A percentile compares a stretch with the other conserved stretches of the same genome.
These are phyloP conservation scores for Lissonota sp. DNA, from an alignment of 2,888 invertebrate genomes.

Conservation along the genomic window DNA sequence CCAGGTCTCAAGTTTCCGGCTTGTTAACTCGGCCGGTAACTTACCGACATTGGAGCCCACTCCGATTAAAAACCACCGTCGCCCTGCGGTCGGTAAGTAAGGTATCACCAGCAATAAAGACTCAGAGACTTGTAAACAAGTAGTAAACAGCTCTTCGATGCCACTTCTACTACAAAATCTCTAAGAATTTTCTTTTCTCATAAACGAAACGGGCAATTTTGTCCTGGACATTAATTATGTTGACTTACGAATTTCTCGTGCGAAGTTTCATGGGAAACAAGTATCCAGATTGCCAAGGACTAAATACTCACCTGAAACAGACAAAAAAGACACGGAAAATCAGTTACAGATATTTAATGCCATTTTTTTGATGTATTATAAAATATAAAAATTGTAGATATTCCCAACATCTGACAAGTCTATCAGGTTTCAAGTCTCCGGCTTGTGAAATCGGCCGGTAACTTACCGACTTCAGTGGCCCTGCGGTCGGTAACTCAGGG, in stretches of 20 bases:
- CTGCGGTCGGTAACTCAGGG: not conserved
- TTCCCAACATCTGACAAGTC: too few relatives aligned
- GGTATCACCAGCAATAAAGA: not conserved
- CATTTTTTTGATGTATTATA: not conserved
- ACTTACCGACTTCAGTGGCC: not conserved
- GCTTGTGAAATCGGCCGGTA: too few relatives aligned
- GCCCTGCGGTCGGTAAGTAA: not conserved
- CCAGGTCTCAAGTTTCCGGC: too few relatives aligned
- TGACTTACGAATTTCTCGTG: not conserved
- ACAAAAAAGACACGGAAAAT: slow-evolving; percentile 10
- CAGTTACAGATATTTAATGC: not conserved
- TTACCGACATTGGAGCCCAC: too few relatives aligned
- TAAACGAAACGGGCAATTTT: too few relatives aligned
- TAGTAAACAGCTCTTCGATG: not conserved
- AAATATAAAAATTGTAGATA: not conserved
- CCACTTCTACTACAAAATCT: too few relatives aligned
- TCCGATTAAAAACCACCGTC: not conserved
- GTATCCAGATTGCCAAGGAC: slow-evolving; percentile 10
- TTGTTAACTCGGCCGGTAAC: too few relatives aligned
- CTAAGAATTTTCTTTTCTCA: too few relatives aligned
- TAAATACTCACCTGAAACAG: slow-evolving; percentile 72
- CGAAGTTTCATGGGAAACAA: not conserved
- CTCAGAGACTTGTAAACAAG: not conserved
- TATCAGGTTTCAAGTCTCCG: too few relatives aligned
- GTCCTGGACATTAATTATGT: too few relatives aligned